Base-by-base conservation (phyloP, 37 sponge, comb jelly and placozoan species). In the Axinella damicornis region DNA sequence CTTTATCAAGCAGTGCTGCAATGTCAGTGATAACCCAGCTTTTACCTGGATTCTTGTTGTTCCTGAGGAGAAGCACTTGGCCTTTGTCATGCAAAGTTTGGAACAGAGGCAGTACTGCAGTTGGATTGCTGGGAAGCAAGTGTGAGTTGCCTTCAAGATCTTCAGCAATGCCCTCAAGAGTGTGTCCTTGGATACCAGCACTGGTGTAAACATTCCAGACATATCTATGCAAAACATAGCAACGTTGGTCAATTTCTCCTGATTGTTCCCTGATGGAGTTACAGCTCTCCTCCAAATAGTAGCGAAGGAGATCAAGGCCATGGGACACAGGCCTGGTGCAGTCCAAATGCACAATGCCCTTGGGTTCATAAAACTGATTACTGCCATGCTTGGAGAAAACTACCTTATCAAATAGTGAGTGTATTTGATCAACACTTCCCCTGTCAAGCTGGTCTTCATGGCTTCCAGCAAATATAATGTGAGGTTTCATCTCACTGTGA, bases 381-480 rank as follows among this genome's bases (percentile, higher is more conserved):
- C 6, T 46, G 9, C 9, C 46, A 46, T 46, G 46, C 9, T 46
- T 9, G 9, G 9, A 46, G 46, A 46, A 46, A 46, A 4, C 46
- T 46, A 9, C 9, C 46, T 46, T 4, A 12, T 46, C 6, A 46
- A 46, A 12, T 46, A 46, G 6, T 12, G 46, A 4, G 9, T 12
- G 9, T 34, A 11, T 32, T 5, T 71, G 37, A 24, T 39, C 40
- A 40, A 35, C 41, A 34, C 21, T 53, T 15, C 22, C 1, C 18
- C 1, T 1, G 4, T 15, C 52, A 27, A 52, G 9, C 73, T 52
- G 35, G n/a, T 84, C 84, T 0, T 20, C 15, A 40, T 74, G 76
- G 25, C 65, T 74, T 14, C 84, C 84, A 75, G 63, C 67, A 30
- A 84, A 41, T 5, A 84, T 74, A 32, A 84, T 27, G 34, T 84